Conservation (phyloP, 1,140 invertebrate species). For the Chionoecetes opilio region DNA sequence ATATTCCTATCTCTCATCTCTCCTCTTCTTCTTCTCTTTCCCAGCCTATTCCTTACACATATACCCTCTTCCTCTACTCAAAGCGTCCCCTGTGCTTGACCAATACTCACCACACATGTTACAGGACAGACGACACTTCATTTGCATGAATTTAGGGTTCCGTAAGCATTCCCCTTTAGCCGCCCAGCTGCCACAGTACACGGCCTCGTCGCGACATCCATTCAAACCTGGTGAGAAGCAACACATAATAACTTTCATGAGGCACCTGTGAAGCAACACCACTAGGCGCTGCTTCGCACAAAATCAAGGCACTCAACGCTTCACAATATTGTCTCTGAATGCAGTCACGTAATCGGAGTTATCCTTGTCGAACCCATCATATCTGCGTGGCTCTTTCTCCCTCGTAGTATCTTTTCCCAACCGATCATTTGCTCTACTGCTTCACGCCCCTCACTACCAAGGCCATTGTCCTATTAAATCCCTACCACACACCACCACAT, state of each 20-base stretch:
- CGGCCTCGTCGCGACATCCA: slow-evolving; percentile 21
- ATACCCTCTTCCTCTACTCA: background rate
- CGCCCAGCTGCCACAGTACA: slow-evolving; percentile 63
- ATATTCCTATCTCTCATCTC: background rate
- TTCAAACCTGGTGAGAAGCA: background rate
- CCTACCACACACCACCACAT: too few relatives aligned
- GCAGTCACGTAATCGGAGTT: too few relatives aligned
- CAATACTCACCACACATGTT: slow-evolving; percentile 60
- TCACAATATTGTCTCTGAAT: too few relatives aligned
- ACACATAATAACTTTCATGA: background rate
- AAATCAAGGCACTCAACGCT: too few relatives aligned
- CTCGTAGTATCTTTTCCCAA: too few relatives aligned
- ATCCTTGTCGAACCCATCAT: too few relatives aligned
- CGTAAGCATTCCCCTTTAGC: slow-evolving; percentile 47
- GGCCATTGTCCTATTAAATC: too few relatives aligned
- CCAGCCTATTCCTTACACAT: background rate
- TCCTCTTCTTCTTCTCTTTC: background rate
- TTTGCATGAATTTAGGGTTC: slow-evolving; percentile 50
- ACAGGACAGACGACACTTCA: slow-evolving; percentile 59
- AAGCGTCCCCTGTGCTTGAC: background rate
- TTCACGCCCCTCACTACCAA: too few relatives aligned
- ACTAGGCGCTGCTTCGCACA: background rate
- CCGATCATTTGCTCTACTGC: too few relatives aligned
- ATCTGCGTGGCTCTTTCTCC: too few relatives aligned
- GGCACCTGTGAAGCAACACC: background rate